Evolutionary conservation across 2,797 vertebrate species (phyloP).

Genomic region (Fundulus diaphanus): DNA sequence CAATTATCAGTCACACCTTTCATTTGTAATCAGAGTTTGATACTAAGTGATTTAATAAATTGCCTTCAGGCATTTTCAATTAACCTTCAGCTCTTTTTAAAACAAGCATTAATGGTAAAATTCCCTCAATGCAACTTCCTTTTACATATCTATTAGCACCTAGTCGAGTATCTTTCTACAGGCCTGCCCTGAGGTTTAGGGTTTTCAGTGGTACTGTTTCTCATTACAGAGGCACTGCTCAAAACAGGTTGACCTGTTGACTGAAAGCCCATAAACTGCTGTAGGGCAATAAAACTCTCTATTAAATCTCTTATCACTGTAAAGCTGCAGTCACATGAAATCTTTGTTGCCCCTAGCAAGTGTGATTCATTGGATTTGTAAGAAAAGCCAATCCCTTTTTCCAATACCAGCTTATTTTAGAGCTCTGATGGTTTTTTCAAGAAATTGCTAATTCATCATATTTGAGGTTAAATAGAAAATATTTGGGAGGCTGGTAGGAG

Average conservation of each 20-base stretch:
- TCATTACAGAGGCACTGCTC: constrained; percentile 60
- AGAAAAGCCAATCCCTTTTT: constrained; percentile 9
- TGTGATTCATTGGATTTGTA: constrained; percentile 22
- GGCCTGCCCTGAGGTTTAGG: constrained; percentile 47
- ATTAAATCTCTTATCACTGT: constrained; percentile 32
- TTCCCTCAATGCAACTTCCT: constrained; percentile 49
- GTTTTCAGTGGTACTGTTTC: constrained; percentile 32
- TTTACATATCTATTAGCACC: constrained; percentile 66
- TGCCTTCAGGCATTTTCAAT: constrained; percentile 68
- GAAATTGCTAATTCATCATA: not conserved
- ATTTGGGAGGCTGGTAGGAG: constrained; percentile 7
- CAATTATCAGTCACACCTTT: constrained; percentile 54
- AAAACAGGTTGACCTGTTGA: constrained; percentile 55
- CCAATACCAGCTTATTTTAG: constrained; percentile 14
- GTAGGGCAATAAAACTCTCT: constrained; percentile 39
- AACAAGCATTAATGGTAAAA: constrained; percentile 66
- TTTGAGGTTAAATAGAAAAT: constrained; percentile 17
- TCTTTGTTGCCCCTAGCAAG: constrained; percentile 31
- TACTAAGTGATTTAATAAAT: constrained; percentile 41
- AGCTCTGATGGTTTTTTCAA: constrained; percentile 31
- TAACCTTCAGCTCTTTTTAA: constrained; percentile 73
- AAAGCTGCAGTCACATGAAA: constrained; percentile 35
- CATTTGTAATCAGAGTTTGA: constrained; percentile 56
- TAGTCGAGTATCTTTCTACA: constrained; percentile 41
- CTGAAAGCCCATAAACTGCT: constrained; percentile 40